These are phyloP conservation scores for Capromys pilorides DNA, from an alignment of 2,797 vertebrate genomes.

Conservation along the genomic window DNA sequence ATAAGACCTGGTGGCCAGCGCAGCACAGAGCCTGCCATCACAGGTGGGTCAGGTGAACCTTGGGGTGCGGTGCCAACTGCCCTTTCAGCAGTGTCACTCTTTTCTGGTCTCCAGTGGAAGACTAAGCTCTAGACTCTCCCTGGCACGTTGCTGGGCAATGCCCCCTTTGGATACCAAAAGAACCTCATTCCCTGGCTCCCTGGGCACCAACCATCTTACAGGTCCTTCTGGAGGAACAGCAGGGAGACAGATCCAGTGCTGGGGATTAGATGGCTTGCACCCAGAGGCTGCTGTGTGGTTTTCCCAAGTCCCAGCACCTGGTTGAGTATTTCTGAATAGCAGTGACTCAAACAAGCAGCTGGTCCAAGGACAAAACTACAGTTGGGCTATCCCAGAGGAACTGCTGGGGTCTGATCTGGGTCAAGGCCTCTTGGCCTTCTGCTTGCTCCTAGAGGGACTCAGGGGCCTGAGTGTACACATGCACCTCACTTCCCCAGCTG, in stretches of 20 bases:
- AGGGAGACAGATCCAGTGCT: background rate
- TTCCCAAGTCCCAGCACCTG: background rate
- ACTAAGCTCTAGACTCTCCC: background rate
- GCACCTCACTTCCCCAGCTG: background rate
- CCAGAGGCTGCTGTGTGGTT: background rate
- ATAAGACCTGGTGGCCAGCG: background rate
- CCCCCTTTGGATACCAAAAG: background rate
- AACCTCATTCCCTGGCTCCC: background rate
- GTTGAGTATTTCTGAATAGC: background rate
- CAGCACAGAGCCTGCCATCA: background rate
- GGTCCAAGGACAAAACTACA: background rate
- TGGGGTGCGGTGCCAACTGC: background rate
- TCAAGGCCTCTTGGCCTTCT: background rate
- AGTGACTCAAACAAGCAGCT: background rate
- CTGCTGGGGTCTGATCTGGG: background rate
- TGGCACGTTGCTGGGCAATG: background rate
- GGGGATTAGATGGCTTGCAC: background rate
- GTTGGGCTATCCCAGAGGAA: background rate
- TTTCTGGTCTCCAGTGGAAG: background rate
- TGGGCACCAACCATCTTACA: background rate
- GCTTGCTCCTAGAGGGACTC: background rate
- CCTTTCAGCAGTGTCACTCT: background rate
- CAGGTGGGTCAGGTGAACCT: background rate
- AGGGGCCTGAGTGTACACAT: background rate
- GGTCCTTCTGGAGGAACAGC: background rate